Evolutionary conservation across 2,888 invertebrate species (phyloP).

Genomic region (Dasypogon diadema): DNA sequence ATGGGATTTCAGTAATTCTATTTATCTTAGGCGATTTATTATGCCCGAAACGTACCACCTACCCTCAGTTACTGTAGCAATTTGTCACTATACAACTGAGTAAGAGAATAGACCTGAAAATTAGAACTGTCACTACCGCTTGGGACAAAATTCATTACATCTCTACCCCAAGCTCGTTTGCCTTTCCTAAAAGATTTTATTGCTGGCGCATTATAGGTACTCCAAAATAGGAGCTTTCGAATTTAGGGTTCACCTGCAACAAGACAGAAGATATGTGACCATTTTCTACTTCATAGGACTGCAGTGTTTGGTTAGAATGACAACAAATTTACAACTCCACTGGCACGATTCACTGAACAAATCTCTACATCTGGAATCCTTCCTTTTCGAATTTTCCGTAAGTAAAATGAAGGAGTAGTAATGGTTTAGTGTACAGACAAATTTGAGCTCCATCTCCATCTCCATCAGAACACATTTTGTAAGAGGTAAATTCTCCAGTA

Average conservation of each 20-base stretch:
- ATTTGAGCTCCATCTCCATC: too few species aligned
- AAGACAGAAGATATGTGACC: constrained; percentile 2
- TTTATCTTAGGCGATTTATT: constrained; percentile 44
- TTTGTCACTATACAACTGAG: constrained; percentile 31
- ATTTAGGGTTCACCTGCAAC: constrained; percentile 15
- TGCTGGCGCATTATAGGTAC: constrained; percentile 32
- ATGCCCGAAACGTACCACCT: constrained; percentile 16
- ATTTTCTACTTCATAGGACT: neutral
- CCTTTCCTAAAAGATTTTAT: constrained; percentile 34
- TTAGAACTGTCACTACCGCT: constrained; percentile 52
- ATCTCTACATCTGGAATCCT: constrained; percentile 6
- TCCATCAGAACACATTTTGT: too few species aligned
- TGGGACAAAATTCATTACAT: constrained; percentile 52
- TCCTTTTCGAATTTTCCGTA: neutral
- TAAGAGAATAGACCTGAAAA: constrained; percentile 53
- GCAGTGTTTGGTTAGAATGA: constrained; percentile 27
- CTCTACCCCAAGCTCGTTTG: neutral
- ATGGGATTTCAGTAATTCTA: constrained; percentile 37
- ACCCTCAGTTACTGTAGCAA: constrained; percentile 9
- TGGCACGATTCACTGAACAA: constrained; percentile 8
- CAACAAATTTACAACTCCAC: constrained; percentile 30
- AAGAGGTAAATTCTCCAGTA: too few species aligned
- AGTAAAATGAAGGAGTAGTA: too few species aligned
- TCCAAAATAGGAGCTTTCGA: constrained; percentile 3
- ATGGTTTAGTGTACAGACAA: too few species aligned